Conservation (phyloP, 2,113 vertebrate genomes). For the Arvicanthis niloticus region DNA sequence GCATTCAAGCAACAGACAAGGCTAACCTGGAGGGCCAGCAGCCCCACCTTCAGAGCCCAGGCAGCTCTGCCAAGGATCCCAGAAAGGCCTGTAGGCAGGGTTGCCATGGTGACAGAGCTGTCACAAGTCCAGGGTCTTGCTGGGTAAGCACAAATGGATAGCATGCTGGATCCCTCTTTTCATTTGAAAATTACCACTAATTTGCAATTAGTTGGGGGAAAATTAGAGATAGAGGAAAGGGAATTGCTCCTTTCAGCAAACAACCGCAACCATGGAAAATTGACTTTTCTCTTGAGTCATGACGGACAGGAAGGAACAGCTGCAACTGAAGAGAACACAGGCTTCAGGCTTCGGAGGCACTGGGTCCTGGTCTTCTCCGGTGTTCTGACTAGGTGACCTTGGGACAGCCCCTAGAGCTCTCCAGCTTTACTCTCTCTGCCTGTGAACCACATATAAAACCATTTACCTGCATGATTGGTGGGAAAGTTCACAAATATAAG, state of each 20-base stretch:
- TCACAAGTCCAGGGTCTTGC: conserved; percentile 69
- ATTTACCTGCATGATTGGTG: background rate
- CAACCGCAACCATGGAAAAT: conserved; percentile 57
- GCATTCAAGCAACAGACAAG: background rate
- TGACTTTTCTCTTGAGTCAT: conserved; percentile 64
- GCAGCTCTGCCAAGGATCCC: background rate
- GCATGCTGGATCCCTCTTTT: conserved; percentile 71
- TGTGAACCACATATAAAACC: background rate
- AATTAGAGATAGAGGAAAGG: conserved; percentile 74
- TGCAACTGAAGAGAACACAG: background rate
- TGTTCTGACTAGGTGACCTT: background rate
- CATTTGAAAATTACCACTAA: conserved; percentile 81
- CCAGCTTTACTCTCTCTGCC: background rate
- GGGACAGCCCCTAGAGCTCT: background rate
- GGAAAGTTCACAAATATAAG: background rate
- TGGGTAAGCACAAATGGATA: conserved; percentile 79
- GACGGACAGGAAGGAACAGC: conserved; percentile 7
- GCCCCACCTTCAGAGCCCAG: conserved; percentile 14
- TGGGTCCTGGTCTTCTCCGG: background rate
- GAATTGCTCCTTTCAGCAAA: conserved; percentile 80
- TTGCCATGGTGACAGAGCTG: conserved; percentile 68
- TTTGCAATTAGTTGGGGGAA: conserved; percentile 82
- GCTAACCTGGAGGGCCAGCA: conserved; percentile 9
- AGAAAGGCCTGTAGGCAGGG: conserved; percentile 17
- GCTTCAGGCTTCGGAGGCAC: background rate